Evolutionary conservation across 2,797 vertebrate species (phyloP).

Genomic region (Ceryle rudis): DNA sequence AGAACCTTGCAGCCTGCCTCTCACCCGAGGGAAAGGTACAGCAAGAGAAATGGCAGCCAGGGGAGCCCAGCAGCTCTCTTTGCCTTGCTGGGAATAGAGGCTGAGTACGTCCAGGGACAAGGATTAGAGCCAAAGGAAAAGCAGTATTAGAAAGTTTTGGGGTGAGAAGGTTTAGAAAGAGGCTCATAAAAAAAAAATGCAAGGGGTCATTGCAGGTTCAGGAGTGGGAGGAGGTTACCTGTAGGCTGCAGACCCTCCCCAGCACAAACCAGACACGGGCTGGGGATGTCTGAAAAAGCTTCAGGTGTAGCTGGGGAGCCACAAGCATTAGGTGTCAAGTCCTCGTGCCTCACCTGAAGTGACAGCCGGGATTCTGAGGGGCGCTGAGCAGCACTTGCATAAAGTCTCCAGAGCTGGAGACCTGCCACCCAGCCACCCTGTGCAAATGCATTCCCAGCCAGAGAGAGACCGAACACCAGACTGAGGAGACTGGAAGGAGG

Average conservation of each 20-base stretch:
- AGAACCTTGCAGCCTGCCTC: background rate
- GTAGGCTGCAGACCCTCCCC: background rate
- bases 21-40: background rate
- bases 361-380: background rate
- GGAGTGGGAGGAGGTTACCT: background rate
- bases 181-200: background rate
- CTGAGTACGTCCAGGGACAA: background rate
- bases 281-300: accelerated
- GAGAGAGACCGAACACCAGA: accelerated
- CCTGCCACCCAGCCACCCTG: background rate
- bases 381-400: background rate
- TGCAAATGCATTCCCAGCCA: background rate
- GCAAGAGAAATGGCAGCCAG: background rate
- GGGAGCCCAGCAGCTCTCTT: background rate
- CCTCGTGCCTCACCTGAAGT: background rate
- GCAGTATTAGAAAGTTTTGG: background rate
- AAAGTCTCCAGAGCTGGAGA: background rate
- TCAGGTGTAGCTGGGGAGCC: background rate
- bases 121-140: background rate
- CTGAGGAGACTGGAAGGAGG: background rate
- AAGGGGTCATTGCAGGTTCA: background rate
- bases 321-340: too few species aligned
- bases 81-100: background rate
- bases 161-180: background rate
- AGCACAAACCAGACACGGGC: background rate